phyloP scores from a whole-genome alignment of 2,888 invertebrate genomes.

The Matsumyia berberina region DNA sequence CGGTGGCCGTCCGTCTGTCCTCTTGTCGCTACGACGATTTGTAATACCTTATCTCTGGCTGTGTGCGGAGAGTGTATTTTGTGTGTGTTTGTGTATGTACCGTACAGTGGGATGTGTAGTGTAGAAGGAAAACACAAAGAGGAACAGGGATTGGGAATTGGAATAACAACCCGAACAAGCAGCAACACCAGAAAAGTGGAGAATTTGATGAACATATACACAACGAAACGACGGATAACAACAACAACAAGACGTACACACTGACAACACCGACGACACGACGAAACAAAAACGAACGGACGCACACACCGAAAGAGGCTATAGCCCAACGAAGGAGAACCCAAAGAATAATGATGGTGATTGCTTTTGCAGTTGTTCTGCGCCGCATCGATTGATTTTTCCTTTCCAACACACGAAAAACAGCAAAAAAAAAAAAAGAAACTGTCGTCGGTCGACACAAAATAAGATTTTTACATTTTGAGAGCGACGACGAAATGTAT shows the following conservation, averaged over 20 bases:
- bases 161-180: constrained; percentile 58
- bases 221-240: constrained; percentile 24
- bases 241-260: constrained; percentile 6
- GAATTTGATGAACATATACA: constrained; percentile 17
- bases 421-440: constrained; percentile 39
- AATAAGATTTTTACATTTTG: constrained; percentile 44
- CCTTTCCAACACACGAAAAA: constrained; percentile 58
- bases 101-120: constrained; percentile 13
- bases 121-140: constrained; percentile 57
- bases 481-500: constrained; percentile 15
- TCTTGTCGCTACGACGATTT: constrained; percentile 43
- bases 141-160: constrained; percentile 47
- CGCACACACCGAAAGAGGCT: constrained; percentile 7
- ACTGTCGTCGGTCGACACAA: too few relatives aligned
- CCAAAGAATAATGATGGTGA: constrained; percentile 75
- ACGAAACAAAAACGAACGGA: constrained; percentile 30
- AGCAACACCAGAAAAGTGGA: constrained; percentile 12
- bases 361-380: constrained; percentile 78
- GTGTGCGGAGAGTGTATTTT: constrained; percentile 5
- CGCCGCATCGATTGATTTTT: constrained; percentile 78
- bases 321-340: constrained; percentile 49
- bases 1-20: constrained; percentile 27
- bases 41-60: constrained; percentile 32
- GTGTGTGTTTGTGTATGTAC: constrained; percentile 2
- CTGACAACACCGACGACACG: constrained; percentile 24